These are phyloP conservation scores for Trichacis sp. DNA, from an alignment of 2,888 invertebrate genomes.

Conservation along the genomic window DNA sequence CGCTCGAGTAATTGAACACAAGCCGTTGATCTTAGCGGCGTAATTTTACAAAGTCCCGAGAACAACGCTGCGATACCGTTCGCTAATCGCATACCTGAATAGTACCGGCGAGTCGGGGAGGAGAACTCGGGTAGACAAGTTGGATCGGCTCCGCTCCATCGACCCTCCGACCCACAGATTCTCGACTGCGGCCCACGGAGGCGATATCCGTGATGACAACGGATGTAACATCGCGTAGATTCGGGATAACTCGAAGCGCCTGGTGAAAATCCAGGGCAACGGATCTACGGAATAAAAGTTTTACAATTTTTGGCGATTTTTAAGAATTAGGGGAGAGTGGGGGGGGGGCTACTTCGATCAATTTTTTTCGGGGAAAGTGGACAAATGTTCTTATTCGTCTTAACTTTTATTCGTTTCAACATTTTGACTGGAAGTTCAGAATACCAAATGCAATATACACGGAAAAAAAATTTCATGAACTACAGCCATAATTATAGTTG, in stretches of 20 bases:
- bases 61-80: slow-evolving; percentile 3
- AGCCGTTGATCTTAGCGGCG: slow-evolving; percentile 44
- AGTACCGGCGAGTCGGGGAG: slow-evolving; percentile 32
- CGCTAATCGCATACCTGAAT: slow-evolving; percentile 34
- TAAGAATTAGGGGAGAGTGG: no score
- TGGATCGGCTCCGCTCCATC: slow-evolving; percentile 71
- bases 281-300: no score
- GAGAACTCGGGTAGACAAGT: slow-evolving; percentile 71
- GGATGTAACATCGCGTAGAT: slow-evolving; percentile 70
- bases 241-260: slow-evolving; percentile 57
- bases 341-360: no score
- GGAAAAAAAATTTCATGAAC: no score
- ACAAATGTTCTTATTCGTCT: no score
- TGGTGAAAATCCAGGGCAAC: slow-evolving; percentile 63
- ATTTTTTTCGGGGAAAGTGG: no score
- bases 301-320: no score
- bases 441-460: no score
- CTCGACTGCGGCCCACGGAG: slow-evolving; percentile 71
- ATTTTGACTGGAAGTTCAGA: no score
- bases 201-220: slow-evolving; percentile 72
- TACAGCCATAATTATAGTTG: no score
- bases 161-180: slow-evolving; percentile 70
- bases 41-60: slow-evolving; percentile 43
- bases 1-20: slow-evolving; percentile 53
- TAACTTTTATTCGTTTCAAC: no score